phyloP scores from a whole-genome alignment of 2,797 vertebrate genomes.

The Periparus ater region DNA sequence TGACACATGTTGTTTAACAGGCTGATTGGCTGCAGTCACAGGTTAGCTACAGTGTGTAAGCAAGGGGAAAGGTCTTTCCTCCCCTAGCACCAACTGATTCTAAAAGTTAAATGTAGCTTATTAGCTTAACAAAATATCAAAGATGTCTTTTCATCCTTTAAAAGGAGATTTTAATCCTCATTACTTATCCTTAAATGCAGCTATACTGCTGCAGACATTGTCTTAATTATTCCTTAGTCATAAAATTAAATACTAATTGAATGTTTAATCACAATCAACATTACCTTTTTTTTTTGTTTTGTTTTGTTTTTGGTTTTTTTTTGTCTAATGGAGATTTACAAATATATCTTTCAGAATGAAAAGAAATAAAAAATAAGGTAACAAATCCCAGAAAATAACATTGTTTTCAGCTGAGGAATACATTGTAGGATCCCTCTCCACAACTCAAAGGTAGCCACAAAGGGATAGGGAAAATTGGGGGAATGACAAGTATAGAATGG shows the following conservation, averaged over 20 bases:
- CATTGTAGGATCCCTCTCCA: not conserved
- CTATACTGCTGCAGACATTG: not conserved
- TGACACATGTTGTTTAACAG: not conserved
- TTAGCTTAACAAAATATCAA: not conserved
- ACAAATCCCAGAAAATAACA: not conserved
- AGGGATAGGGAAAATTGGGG: not conserved
- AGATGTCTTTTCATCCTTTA: not conserved
- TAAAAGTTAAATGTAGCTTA: not conserved
- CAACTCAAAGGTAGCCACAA: not conserved
- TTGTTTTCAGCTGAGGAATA: not conserved
- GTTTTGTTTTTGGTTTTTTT: not conserved
- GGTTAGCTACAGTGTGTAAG: not conserved
- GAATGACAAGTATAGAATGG: fast-evolving
- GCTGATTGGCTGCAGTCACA: not conserved
- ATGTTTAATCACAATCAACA: not conserved
- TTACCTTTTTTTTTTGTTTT: not conserved
- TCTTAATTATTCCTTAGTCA: not conserved
- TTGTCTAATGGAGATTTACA: not conserved
- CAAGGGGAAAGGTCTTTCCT: not conserved
- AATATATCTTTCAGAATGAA: not conserved
- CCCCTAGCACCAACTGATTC: not conserved
- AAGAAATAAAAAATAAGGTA: not conserved
- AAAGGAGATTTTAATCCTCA: not conserved
- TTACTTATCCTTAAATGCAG: not conserved
- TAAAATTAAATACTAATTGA: not conserved